Evolutionary conservation across 2,888 invertebrate genomes (phyloP).

Genomic region (Amphimallon solstitiale): DNA sequence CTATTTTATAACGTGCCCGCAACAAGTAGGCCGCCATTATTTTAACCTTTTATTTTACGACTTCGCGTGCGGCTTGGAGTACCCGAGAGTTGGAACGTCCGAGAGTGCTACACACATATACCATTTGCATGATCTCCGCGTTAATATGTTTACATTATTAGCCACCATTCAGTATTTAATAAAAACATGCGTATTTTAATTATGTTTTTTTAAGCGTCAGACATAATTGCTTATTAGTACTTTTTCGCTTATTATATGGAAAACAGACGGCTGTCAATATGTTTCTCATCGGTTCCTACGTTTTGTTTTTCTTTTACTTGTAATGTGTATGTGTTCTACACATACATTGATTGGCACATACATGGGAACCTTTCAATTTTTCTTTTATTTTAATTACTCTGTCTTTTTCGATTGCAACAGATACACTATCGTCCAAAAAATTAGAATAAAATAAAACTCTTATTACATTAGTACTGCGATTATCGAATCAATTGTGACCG

Average conservation of each 20-base stretch:
- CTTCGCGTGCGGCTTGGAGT: constrained; percentile 27
- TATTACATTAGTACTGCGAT: no score
- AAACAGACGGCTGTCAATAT: neutral
- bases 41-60: constrained; percentile 32
- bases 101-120: constrained; percentile 1
- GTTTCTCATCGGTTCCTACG: neutral
- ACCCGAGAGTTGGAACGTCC: constrained; percentile 6
- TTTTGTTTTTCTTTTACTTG: neutral
- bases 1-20: constrained; percentile 34
- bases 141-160: constrained; percentile 28
- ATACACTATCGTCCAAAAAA: no score
- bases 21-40: constrained; percentile 36
- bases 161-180: constrained; percentile 2
- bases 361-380: no score
- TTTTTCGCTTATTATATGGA: constrained; percentile 10
- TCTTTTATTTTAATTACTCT: no score
- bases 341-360: no score
- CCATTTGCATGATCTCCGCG: constrained; percentile 21
- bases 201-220: constrained; percentile 14
- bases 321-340: no score
- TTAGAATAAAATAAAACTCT: no score
- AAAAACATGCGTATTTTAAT: constrained; percentile 16
- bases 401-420: no score
- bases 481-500: no score
- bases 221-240: constrained; percentile 18